Evolutionary conservation across 1,140 invertebrate genomes (phyloP), one percentile per base, ranked within the genome.

Genomic region (Drosophila setifemur): DNA sequence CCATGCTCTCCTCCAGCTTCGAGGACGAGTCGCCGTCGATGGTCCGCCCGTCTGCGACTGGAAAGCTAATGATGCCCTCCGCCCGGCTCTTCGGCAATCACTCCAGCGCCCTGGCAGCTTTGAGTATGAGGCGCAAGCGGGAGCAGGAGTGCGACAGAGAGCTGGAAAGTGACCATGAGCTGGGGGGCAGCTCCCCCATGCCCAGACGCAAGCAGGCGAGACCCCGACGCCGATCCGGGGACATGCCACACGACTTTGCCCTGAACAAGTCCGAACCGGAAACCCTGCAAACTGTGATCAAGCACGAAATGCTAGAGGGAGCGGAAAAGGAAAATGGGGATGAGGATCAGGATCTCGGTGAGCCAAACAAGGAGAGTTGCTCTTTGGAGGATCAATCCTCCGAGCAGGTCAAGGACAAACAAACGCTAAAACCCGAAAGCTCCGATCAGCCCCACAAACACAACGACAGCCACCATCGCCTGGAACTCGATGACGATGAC

Each of bases 121-220:
- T 83, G 1, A 85, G 74, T 52, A 8, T 86, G 71, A 90, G 60
- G 12, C 90, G 60, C 47, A 83, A 90, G 54, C 90, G 90, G 29
- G 92, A 91, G 68, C 89, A 88, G 49, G 81, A 85, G 4, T 74
- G 63, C 26, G 72, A 61, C 14, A 72, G 70, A 2, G 83, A 88
- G 19, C 53, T 14, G 28, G 78, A 75, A 39, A 88, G 86, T 33
- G 89, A 89, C 42, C 87, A 88, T 31, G 83, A 89, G 42, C 18
- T 86, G 21, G 72, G 73, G 0, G 71, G 94, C 48, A 92, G 93
- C 31, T 96, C 95, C 14, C 95, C 95, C 0, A 91, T 95, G 75
- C 95, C 95, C 1, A 91, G 95, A 21, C 91, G 96, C 26, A 96
- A 96, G 76, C 94, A 97, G 90, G 96, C 96, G 1, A 91, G 96